These are phyloP conservation scores for rabbit (Oryctolagus cuniculus) DNA, from an alignment of 2,113 vertebrate species.

Conservation along the genomic window mOryCun1.1 NC_091433.1:34132501-34133000, in stretches of 20 bases:
- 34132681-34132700: neutral
- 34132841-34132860: neutral
- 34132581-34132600: neutral
- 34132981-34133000: constrained; percentile 28
- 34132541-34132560: neutral
- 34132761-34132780: neutral
- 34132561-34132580: neutral
- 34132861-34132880: neutral
- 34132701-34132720: neutral
- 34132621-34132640: neutral
- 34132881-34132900: neutral
- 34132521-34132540: neutral
- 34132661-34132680: neutral
- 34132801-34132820: constrained; percentile 13
- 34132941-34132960: constrained; percentile 32
- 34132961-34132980: neutral
- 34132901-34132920: neutral
- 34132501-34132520: neutral
- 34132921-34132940: neutral
- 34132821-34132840: neutral
- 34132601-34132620: neutral
- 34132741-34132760: neutral
- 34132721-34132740: neutral
- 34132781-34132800: neutral
- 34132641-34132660: neutral